phyloP scores from a whole-genome alignment of 2,888 invertebrate species.

The Busseola fusca region DNA sequence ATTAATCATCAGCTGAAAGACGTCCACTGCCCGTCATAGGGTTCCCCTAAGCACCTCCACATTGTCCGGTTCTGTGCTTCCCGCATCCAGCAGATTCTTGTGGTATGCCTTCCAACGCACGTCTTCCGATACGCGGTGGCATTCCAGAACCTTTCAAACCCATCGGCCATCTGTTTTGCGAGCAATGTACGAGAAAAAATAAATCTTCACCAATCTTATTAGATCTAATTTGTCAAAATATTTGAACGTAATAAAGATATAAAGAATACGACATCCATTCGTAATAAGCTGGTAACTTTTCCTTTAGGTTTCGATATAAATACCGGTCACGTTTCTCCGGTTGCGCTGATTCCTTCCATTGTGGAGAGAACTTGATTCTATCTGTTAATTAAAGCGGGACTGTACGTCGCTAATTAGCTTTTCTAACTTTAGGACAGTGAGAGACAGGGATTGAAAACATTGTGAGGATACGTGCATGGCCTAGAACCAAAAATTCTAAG shows the following conservation, averaged over 20 bases:
- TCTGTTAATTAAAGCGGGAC: constrained; percentile 48
- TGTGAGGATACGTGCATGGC: neutral
- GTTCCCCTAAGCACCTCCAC: no score
- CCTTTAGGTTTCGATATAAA: constrained; percentile 15
- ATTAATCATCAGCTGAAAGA: neutral
- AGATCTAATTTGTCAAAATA: neutral
- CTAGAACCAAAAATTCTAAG: neutral
- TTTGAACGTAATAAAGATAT: neutral
- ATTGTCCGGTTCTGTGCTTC: neutral
- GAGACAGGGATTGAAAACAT: neutral
- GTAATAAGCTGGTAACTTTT: constrained; percentile 41
- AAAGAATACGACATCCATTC: constrained; percentile 12
- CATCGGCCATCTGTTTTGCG: neutral
- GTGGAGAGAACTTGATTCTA: constrained; percentile 38
- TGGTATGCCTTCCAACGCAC: neutral
- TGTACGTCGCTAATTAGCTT: constrained; percentile 37
- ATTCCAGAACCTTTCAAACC: neutral
- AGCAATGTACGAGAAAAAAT: neutral
- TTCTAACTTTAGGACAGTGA: neutral
- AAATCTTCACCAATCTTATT: neutral
- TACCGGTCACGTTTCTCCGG: constrained; percentile 39
- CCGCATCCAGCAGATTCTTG: neutral
- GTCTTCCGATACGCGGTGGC: neutral
- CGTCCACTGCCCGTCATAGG: neutral
- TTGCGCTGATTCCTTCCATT: constrained; percentile 49